Conservation (phyloP, 2,888 invertebrate genomes). For the Adelphocoris suturalis region DNA sequence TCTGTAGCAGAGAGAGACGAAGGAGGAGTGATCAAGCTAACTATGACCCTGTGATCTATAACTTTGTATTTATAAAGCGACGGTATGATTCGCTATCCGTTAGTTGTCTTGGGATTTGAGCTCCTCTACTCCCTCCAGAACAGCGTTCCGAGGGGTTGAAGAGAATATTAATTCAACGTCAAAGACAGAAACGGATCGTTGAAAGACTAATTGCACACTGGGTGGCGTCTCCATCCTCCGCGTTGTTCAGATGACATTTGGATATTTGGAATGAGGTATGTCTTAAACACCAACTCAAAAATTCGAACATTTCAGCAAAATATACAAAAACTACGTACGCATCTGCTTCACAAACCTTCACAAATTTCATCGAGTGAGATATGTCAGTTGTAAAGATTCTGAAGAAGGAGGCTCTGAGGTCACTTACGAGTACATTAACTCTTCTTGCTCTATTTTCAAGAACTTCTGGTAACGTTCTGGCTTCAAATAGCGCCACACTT, state of each 20-base stretch:
- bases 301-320: neutral
- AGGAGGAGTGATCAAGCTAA: neutral
- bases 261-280: neutral
- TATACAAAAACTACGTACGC: neutral
- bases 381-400: too few species aligned
- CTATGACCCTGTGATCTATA: constrained; percentile 28
- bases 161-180: constrained; percentile 36
- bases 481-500: too few species aligned
- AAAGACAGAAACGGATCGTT: constrained; percentile 31
- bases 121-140: neutral
- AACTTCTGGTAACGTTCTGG: too few species aligned
- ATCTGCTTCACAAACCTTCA: too few species aligned
- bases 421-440: too few species aligned
- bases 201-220: neutral
- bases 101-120: constrained; percentile 12
- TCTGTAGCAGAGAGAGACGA: constrained; percentile 17
- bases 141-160: constrained; percentile 1
- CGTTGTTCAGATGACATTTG: neutral
- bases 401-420: too few species aligned
- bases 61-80: constrained; percentile 42
- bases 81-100: constrained; percentile 35
- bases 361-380: too few species aligned
- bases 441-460: too few species aligned
- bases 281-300: neutral
- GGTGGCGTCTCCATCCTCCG: neutral